A percentile compares a stretch with the other conserved stretches of the same genome.
phyloP scores from a whole-genome alignment of 2,797 vertebrate species.

The Hydrocynus forskahlii region DNA sequence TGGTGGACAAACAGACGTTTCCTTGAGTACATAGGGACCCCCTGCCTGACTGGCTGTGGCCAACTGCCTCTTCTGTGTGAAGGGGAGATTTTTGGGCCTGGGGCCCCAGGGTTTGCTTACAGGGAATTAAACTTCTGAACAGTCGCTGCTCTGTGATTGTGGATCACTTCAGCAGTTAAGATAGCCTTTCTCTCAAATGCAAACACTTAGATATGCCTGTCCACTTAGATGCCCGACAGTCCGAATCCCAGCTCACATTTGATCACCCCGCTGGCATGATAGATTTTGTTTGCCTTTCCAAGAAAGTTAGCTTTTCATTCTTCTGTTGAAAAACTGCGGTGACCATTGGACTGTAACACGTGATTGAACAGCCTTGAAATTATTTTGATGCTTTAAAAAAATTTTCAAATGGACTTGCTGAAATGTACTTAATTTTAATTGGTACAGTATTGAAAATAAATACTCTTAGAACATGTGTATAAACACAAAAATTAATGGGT shows the following conservation, averaged over 20 bases:
- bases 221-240: constrained; percentile 56
- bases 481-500: too few relatives aligned
- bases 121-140: constrained; percentile 65
- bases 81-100: constrained; percentile 60
- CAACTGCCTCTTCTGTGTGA: constrained; percentile 67
- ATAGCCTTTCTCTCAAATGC: constrained; percentile 59
- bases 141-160: constrained; percentile 68
- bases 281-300: background rate
- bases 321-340: background rate
- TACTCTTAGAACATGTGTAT: too few relatives aligned
- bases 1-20: constrained; percentile 77
- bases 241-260: constrained; percentile 56
- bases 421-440: too few relatives aligned
- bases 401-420: too few relatives aligned
- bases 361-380: background rate
- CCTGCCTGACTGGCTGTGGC: constrained; percentile 68
- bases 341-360: background rate
- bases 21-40: constrained; percentile 55
- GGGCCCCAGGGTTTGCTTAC: constrained; percentile 62
- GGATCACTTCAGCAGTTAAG: constrained; percentile 62
- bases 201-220: constrained; percentile 71
- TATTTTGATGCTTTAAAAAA: too few relatives aligned
- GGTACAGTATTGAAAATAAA: too few relatives aligned
- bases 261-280: background rate
- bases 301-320: background rate